These are phyloP conservation scores for Oreochromis niloticus DNA, from an alignment of 2,113 vertebrate species.

Conservation along the genomic window DNA sequence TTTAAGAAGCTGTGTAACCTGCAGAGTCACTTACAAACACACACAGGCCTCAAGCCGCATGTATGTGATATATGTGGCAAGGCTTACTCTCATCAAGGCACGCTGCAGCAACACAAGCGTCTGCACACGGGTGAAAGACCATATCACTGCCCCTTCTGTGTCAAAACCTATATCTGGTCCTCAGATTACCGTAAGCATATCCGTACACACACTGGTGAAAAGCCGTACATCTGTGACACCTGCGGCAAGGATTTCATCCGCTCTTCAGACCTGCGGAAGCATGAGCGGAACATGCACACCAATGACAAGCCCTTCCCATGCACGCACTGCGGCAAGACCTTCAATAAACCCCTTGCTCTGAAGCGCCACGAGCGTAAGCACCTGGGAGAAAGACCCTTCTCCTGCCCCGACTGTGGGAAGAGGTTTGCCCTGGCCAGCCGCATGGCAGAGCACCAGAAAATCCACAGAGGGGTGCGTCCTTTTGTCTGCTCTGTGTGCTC, in stretches of 20 bases:
- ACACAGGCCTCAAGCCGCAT: conserved; percentile 75
- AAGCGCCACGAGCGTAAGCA: conserved; percentile 81
- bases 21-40: conserved; percentile 78
- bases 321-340: conserved; percentile 76
- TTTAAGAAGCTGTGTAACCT: conserved; percentile 81
- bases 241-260: conserved; percentile 75
- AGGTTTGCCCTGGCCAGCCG: conserved; percentile 77
- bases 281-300: conserved; percentile 77
- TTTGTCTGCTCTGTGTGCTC: conserved; percentile 43
- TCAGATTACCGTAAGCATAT: conserved; percentile 75
- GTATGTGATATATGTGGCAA: conserved; percentile 76
- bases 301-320: conserved; percentile 81
- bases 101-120: conserved; percentile 74
- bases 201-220: conserved; percentile 74
- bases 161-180: conserved; percentile 73
- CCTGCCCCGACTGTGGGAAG: conserved; percentile 75
- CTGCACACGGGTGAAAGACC: conserved; percentile 75
- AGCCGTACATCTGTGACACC: conserved; percentile 67
- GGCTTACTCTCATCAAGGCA: conserved; percentile 71
- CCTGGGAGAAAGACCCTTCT: conserved; percentile 77
- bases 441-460: conserved; percentile 78
- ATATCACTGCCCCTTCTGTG: conserved; percentile 72
- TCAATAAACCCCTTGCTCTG: conserved; percentile 78
- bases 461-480: conserved; percentile 62
- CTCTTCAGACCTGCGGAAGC: conserved; percentile 75